Base-by-base conservation (phyloP, 1,140 invertebrate genomes). In the Drosophila miranda region DNA sequence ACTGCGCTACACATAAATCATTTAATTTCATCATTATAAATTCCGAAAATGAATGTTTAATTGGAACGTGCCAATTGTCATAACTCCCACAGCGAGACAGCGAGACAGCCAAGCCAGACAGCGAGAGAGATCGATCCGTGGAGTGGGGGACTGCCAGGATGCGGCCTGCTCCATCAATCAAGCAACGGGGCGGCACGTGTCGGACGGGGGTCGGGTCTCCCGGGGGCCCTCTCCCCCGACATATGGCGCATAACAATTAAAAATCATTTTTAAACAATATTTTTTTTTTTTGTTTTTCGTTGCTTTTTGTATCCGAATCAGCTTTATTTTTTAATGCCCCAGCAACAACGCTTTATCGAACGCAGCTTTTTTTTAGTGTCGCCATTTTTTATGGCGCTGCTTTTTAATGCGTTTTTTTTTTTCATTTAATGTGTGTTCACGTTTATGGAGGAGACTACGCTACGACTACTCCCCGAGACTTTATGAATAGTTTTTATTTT, bases 31-130 rank as follows among this genome's bases (percentile, higher is more conserved):
- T 51, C 68, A 73, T 62, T 73, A 55, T 73, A 46, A 55, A 50
- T 63, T 73, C 50, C 56, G 52, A 42, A 44, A 74, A 74, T 38
- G 34, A 73, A 74, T 69, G 30, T 75, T 55, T 61, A 70, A 62
- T 70, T 76, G 74, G 72, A 76, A 76, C 74, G 74, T 76, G 74
- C 74, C 74, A 76, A 76, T 76, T 76, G 74, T 70, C 74, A 70
- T 51, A 26, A 26, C 5, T 26, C 23, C 23, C 23, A 26, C 23
- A 26, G 23, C 23, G 23, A 26, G 23, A 26, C 23, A 26, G 4
- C 23, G 3, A 26, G 23, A 26, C 23, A 5, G 3, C 23, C 4
- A 26, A 5, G 3, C 23, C 4, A 26, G 23, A 70, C 52, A 41
- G 30, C 68, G 14, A 34, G 43, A 19, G 43, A 45, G 23, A 46